These are phyloP conservation scores for Dreissena rostriformis DNA, from an alignment of 1,140 invertebrate species.

Conservation along the genomic window DNA sequence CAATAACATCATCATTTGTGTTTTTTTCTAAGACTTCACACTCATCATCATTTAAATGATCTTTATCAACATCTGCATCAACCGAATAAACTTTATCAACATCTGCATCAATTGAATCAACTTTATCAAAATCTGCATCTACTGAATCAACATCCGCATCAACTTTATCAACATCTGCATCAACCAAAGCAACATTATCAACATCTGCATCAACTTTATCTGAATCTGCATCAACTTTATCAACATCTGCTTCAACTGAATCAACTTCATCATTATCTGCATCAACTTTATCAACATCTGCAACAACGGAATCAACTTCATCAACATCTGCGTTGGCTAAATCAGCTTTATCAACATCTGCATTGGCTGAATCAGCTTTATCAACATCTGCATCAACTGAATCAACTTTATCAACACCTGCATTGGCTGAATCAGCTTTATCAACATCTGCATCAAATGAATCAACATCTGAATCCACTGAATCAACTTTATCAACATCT, in stretches of 20 bases:
- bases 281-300: neutral
- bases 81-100: neutral
- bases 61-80: neutral
- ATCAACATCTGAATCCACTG: neutral
- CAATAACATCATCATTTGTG: neutral
- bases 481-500: neutral
- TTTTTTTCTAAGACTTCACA: neutral
- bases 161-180: slow-evolving; percentile 20
- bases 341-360: neutral
- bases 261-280: neutral
- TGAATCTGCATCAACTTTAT: neutral
- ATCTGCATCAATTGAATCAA: neutral
- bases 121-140: neutral
- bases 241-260: neutral
- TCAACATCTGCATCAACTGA: neutral
- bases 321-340: neutral
- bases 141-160: neutral
- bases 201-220: neutral
- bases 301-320: neutral
- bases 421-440: neutral
- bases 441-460: neutral
- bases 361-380: neutral
- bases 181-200: neutral
- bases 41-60: neutral
- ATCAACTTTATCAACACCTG: neutral